These are phyloP conservation scores for Encarsia formosa DNA, from an alignment of 2,888 invertebrate genomes.

Conservation along the genomic window DNA sequence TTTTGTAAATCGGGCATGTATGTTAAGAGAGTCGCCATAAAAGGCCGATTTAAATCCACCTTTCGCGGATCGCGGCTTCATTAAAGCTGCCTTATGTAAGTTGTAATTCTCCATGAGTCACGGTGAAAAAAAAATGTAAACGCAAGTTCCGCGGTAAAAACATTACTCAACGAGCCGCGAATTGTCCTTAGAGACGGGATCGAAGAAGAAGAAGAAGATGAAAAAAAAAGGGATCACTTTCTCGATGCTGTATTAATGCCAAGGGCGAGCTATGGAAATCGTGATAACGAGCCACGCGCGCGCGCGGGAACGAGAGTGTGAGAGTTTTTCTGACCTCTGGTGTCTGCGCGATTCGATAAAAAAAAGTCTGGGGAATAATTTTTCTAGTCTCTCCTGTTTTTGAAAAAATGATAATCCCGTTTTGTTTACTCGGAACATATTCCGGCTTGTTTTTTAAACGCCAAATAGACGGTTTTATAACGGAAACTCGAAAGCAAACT, in stretches of 20 bases:
- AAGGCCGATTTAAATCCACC: background rate
- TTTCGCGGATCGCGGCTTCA: constrained; percentile 5
- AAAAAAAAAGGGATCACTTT: constrained; percentile 17
- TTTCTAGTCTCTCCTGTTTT: too few relatives aligned
- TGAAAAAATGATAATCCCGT: too few relatives aligned
- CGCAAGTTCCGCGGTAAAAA: constrained; percentile 1
- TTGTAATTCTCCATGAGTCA: background rate
- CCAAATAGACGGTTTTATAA: too few relatives aligned
- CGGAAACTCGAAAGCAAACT: too few relatives aligned
- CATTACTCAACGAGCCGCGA: background rate
- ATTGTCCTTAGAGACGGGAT: background rate
- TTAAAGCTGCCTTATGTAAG: constrained; percentile 13
- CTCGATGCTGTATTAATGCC: constrained; percentile 20
- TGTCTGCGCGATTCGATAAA: too few relatives aligned
- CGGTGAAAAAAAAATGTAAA: constrained; percentile 9
- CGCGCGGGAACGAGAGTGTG: constrained; percentile 1
- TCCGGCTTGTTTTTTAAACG: too few relatives aligned
- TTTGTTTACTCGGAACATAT: too few relatives aligned
- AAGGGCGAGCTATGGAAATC: too few relatives aligned
- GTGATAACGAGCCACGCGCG: constrained; percentile 2
- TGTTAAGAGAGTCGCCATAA: too few relatives aligned
- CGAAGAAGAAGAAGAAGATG: background rate
- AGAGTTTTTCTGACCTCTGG: background rate
- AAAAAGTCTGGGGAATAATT: too few relatives aligned
- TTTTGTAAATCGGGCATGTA: too few relatives aligned